Percentiles rank a stretch among this genome's conserved stretches.
These are phyloP conservation scores for Rhadina sibilatrix DNA, from an alignment of 2,113 vertebrate species.

Conservation along the genomic window DNA sequence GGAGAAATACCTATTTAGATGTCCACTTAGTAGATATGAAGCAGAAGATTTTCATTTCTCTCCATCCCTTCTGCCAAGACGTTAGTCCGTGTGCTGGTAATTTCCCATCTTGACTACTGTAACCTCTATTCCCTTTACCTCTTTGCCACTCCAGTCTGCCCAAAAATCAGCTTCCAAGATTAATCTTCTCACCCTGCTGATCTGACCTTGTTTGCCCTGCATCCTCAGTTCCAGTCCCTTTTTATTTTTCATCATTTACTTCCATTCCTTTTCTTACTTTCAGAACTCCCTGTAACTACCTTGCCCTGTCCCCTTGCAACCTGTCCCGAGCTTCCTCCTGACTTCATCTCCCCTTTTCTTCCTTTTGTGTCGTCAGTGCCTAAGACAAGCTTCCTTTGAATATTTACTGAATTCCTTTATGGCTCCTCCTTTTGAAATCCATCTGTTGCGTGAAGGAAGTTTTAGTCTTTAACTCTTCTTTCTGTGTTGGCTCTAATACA, in stretches of 20 bases:
- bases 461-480: neutral
- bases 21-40: conserved; percentile 72
- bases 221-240: neutral
- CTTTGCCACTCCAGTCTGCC: conserved; percentile 1
- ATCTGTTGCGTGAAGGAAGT: neutral
- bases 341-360: neutral
- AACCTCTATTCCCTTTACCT: conserved; percentile 55
- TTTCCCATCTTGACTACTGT: conserved; percentile 73
- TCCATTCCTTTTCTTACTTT: conserved; percentile 12
- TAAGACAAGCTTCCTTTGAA: neutral
- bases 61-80: conserved; percentile 72
- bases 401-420: neutral
- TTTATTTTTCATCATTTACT: neutral
- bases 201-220: neutral
- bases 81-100: conserved; percentile 73
- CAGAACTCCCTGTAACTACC: neutral
- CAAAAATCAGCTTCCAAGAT: conserved; percentile 29
- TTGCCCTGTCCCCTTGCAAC: neutral
- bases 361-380: neutral
- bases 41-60: conserved; percentile 74
- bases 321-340: neutral
- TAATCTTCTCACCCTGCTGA: conserved; percentile 1
- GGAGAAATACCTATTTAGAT: conserved; percentile 73
- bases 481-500: neutral
- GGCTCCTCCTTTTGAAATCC: neutral